Conservation (phyloP, 2,797 vertebrate species). For the Florisuga fusca region DNA sequence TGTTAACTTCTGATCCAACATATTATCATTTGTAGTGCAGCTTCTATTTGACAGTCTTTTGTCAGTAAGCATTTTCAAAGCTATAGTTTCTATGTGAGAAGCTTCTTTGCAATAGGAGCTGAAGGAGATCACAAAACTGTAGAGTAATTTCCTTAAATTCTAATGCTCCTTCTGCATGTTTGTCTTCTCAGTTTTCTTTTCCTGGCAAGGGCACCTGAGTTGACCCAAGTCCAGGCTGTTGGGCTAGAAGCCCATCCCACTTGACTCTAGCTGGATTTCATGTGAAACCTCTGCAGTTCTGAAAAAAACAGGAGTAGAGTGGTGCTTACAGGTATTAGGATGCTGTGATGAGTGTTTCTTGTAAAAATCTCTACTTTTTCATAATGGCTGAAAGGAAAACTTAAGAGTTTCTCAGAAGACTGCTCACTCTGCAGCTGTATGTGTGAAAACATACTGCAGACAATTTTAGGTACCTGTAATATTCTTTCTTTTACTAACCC, state of each 20-base stretch:
- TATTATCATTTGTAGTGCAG: conserved; percentile 57
- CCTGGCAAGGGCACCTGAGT: neutral
- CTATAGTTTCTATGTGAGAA: neutral
- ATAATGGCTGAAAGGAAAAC: neutral
- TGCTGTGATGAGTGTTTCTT: neutral
- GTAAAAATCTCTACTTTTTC: neutral
- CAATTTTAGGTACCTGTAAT: neutral
- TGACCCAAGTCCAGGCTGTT: neutral
- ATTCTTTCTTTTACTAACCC: neutral
- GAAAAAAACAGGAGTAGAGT: neutral
- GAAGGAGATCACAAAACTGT: neutral
- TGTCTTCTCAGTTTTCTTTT: neutral
- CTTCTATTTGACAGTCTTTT: neutral
- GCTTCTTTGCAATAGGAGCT: neutral
- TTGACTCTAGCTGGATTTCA: neutral
- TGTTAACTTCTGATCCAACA: conserved; percentile 84
- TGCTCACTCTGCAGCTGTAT: neutral
- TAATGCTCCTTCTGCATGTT: neutral
- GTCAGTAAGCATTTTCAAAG: neutral
- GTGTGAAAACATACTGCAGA: rapidly evolving
- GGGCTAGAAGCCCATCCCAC: neutral
- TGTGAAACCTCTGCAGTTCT: neutral
- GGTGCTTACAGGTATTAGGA: neutral
- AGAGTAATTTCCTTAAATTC: neutral
- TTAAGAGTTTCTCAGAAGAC: neutral